phyloP scores from a whole-genome alignment of 35 echinoderm and acorn worm species.

The Apostichopus parvimensis region DNA sequence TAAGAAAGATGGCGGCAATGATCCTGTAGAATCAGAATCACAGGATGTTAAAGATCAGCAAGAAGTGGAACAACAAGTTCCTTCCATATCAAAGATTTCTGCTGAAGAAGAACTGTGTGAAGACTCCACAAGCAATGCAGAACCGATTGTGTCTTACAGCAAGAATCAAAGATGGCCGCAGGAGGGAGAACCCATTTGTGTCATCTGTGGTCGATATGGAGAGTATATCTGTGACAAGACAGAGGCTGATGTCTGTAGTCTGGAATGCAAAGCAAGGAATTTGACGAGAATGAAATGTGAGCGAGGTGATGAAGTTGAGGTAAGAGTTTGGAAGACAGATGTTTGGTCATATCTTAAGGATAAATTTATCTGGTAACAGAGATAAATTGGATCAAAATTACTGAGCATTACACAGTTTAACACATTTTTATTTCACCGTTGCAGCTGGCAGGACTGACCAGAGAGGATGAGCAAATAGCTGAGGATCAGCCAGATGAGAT shows the following conservation, averaged over 20 bases:
- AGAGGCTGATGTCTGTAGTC: slow-evolving; percentile 91
- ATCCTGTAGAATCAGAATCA: background rate
- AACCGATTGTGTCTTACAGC: slow-evolving; percentile 81
- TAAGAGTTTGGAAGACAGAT: background rate
- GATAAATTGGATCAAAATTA: too few relatives aligned
- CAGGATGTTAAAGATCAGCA: background rate
- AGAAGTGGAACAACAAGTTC: background rate
- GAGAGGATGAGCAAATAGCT: background rate
- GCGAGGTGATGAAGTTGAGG: background rate
- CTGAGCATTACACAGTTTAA: too few relatives aligned
- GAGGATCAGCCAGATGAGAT: background rate
- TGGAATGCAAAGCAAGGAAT: slow-evolving; percentile 97
- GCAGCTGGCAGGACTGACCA: background rate
- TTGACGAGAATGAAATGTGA: slow-evolving; percentile 53
- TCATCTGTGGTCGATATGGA: slow-evolving; percentile 89
- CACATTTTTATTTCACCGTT: background rate
- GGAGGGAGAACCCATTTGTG: slow-evolving; percentile 78
- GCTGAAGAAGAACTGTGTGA: background rate
- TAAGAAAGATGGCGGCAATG: background rate
- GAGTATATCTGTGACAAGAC: slow-evolving; percentile 98
- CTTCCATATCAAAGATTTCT: background rate
- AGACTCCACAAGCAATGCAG: background rate
- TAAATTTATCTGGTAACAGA: too few relatives aligned
- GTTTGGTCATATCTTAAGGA: too few relatives aligned
- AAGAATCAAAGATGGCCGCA: slow-evolving; percentile 92